Evolutionary conservation across 1,140 invertebrate genomes (phyloP), one percentile per base, ranked within the genome.

Genomic region (Ceratosolen solmsi): DNA sequence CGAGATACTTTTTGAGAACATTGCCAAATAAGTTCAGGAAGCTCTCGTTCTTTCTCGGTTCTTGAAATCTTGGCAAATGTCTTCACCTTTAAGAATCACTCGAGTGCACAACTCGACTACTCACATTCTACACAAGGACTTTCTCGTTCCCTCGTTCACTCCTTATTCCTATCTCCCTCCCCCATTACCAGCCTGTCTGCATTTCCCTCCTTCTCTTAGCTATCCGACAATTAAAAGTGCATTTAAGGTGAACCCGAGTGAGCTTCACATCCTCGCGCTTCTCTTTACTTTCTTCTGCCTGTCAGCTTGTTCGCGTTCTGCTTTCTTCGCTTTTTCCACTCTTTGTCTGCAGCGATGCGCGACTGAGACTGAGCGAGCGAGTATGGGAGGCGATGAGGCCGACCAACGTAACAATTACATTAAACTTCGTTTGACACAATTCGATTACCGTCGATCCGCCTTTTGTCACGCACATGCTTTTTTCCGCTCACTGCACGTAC

Each of bases 211-310:
- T 77, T 7, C 25, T 51, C 60, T n/a, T 17, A n/a, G 56, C 80
- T 70, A n/a, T 65, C 27, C 54, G 49, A 83, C 85, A 85, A 86
- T 87, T 87, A 85, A 86, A 87, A 85, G 84, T 80, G 79, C 84
- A 86, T 86, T 86, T 83, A 82, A 63, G 54, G 9, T 81, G 72
- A 72, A 54, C 63, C 41, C 56, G 38, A 51, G 46, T 46, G 56
- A 70, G 11, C 27, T 70, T 3, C 27, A 2, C 63, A 36, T 77
- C 63, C 46, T 2, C 41, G 27, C 25, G 1, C 63, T 20, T 49
- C 11, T 30, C 36, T 73, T 13, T 11, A 17, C 7, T 27, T 73
- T 49, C 54, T 25, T 58, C 27, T 41, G 8, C 17, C 54, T 25
- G 36, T 60, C 17, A 7, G 11, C 46, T 8, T 11, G 13, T 77